Base-by-base conservation (phyloP, 2,797 vertebrate species). In the Limnodromus scolopaceus region DNA sequence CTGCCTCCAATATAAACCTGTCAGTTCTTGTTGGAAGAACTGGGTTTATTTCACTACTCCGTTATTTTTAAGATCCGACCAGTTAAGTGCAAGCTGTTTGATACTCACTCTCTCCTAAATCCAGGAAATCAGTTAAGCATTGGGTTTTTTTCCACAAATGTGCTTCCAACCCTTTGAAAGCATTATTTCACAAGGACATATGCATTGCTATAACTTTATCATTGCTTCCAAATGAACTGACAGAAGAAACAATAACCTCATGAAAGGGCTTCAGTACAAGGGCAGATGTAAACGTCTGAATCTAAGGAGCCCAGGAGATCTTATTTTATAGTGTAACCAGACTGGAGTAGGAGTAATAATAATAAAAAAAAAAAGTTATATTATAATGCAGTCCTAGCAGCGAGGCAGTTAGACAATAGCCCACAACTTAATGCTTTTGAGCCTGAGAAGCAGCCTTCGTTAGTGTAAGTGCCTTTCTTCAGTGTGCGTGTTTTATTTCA, bases 321-420 rank as follows among this genome's bases (percentile, higher is more conserved):
- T 71, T 95, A 87, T 81, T 93, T 94, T 95, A 70, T 86, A 75
- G 46, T 38, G 22, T 81, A 88, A 92, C 36, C 82, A 92, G 63
- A 30, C 65, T 88, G 61, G 38, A 87, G 39, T 1, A 82, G 55
- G 14, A 81, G 72, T 88, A 90, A 88, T 86, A 90, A 91, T 87
- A 93, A 91, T 81, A 90, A 83, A 80, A 86, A 83, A 80, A 86
- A 77, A 68, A 11, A 32, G 55, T 85, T 54, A 70, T 84, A 60
- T 57, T 77, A 43, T 85, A 92, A 64, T 60, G 41, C 71, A 38
- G 49, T 3, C 10, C 65, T 92, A 88, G 68, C 85, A 91, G 66
- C 30, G 71, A 74, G 86, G 57, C 79, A 48, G 65, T 71, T 84
- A 92, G 90, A 39, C 25, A 61, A 32, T 61, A 83, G 51, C 85